Percentiles rank a stretch among this genome's conserved stretches.
Evolutionary conservation across 1,140 invertebrate species (phyloP).

Genomic region (Drosophila dunni): DNA sequence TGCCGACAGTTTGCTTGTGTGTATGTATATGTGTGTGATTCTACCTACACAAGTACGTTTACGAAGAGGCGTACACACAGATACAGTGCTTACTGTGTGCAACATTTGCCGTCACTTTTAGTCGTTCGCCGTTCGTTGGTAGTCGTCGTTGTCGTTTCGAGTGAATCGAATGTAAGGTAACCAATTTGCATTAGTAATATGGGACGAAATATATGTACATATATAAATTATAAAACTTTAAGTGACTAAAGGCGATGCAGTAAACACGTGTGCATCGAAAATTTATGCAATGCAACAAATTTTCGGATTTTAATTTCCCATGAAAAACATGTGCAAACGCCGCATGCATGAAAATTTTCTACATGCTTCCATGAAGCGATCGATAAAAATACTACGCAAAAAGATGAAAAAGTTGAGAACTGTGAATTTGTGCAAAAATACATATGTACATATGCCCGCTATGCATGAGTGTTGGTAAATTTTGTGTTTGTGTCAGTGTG

Average conservation of each 20-base stretch:
- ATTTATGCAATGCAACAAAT: constrained; percentile 29
- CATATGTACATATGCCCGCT: constrained; percentile 40
- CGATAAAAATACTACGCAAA: constrained; percentile 78
- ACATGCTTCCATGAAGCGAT: constrained; percentile 60
- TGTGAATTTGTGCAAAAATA: constrained; percentile 79
- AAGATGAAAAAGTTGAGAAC: constrained; percentile 67
- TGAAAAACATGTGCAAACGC: constrained; percentile 45
- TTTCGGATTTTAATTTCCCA: background rate
- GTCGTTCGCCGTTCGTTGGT: constrained; percentile 75
- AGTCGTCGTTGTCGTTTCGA: constrained; percentile 81
- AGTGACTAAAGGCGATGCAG: constrained; percentile 48
- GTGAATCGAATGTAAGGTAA: constrained; percentile 82
- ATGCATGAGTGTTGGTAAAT: constrained; percentile 45
- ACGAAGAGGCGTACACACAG: constrained; percentile 47
- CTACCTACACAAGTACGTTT: constrained; percentile 23
- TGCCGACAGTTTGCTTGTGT: constrained; percentile 30
- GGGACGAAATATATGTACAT: constrained; percentile 63
- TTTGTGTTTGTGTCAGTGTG: constrained; percentile 32
- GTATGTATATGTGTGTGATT: constrained; percentile 22
- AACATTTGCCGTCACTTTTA: constrained; percentile 71
- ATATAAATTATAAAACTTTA: constrained; percentile 44
- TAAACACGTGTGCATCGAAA: constrained; percentile 42
- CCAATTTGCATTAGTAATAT: constrained; percentile 64
- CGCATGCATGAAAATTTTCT: constrained; percentile 54
- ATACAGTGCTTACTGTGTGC: constrained; percentile 65